Conservation (phyloP, 2,797 vertebrate species). For the Potorous gilbertii region DNA sequence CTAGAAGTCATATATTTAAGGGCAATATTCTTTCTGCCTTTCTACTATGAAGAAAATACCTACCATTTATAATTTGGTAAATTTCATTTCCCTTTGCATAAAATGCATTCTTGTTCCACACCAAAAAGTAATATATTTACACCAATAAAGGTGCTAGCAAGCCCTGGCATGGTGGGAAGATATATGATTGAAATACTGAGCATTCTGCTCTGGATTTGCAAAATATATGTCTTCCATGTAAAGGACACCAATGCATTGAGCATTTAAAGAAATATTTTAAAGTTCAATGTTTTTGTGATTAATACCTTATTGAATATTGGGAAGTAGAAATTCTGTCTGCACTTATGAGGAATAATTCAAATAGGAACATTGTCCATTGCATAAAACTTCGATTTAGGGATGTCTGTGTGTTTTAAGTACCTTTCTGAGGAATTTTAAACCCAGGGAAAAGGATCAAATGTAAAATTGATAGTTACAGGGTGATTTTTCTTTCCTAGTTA, state of each 20-base stretch:
- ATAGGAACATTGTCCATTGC: slow-evolving; percentile 5
- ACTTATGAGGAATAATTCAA: slow-evolving; percentile 37
- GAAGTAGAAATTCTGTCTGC: not conserved
- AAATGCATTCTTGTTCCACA: not conserved
- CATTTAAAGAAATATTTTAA: not conserved
- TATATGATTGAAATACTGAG: accelerated
- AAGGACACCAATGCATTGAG: accelerated
- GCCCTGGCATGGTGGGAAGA: accelerated
- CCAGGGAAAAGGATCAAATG: slow-evolving; percentile 33
- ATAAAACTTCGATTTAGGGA: slow-evolving; percentile 29
- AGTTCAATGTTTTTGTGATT: not conserved
- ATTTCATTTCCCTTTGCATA: not conserved
- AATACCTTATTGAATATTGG: not conserved
- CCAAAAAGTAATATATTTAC: accelerated
- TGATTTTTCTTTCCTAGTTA: not conserved
- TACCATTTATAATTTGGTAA: not conserved
- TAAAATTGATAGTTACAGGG: slow-evolving; percentile 30
- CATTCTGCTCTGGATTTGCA: not conserved
- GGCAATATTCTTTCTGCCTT: not conserved
- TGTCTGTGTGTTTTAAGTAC: slow-evolving; percentile 12
- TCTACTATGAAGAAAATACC: not conserved
- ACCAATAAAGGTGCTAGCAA: accelerated
- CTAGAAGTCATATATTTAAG: not conserved
- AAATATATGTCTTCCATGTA: not conserved
- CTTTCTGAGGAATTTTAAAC: slow-evolving; percentile 46